Percentiles rank a stretch among this genome's conserved stretches.
phyloP scores from a whole-genome alignment of 2,797 vertebrate genomes.

The Characodon lateralis region DNA sequence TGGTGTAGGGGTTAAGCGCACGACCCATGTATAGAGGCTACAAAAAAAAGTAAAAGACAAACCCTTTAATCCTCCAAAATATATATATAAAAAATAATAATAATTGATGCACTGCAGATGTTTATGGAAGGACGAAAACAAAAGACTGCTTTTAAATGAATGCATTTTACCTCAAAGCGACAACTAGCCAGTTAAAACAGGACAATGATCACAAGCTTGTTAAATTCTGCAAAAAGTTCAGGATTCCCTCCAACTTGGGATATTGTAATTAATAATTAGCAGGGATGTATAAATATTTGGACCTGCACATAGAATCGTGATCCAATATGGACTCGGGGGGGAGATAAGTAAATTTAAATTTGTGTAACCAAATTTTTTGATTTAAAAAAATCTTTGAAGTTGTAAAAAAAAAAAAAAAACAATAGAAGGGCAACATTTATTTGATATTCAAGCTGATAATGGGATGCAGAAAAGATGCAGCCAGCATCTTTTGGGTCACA shows the following conservation, averaged over 20 bases:
- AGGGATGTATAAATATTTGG: background rate
- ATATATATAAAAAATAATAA: no score
- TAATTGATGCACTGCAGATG: no score
- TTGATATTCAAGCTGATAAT: background rate
- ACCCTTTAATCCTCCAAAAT: no score
- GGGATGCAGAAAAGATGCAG: background rate
- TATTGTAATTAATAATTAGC: background rate
- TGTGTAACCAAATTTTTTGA: background rate
- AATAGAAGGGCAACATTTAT: background rate
- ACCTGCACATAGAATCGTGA: background rate
- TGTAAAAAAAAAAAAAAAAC: background rate
- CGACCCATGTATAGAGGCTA: no score
- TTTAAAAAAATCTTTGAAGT: background rate
- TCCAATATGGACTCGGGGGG: no score
- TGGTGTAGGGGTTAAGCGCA: no score
- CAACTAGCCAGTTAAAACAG: background rate
- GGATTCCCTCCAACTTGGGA: background rate
- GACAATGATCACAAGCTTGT: background rate
- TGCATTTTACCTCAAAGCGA: background rate
- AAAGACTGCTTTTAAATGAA: no score
- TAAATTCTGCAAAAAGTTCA: background rate
- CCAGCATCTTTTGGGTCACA: background rate
- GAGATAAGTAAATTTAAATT: background rate
- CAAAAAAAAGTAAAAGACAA: no score
- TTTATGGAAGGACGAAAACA: no score